phyloP scores from a whole-genome alignment of 2,888 invertebrate species.

The Apantesis nais region DNA sequence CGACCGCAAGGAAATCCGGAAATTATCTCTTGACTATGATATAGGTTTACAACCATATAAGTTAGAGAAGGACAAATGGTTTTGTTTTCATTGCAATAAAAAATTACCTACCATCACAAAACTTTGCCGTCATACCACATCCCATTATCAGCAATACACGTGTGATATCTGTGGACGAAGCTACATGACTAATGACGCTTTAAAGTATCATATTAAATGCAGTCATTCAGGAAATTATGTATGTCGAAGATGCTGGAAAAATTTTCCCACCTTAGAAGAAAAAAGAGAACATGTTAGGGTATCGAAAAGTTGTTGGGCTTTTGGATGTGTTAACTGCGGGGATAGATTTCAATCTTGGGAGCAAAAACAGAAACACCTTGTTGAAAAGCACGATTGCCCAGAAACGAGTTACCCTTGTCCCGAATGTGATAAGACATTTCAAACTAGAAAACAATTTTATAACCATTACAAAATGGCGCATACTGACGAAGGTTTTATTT shows the following conservation, averaged over 20 bases:
- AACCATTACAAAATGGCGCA: slow-evolving; percentile 67
- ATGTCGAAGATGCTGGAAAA: slow-evolving; percentile 73
- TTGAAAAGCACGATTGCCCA: slow-evolving; percentile 58
- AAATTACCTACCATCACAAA: slow-evolving; percentile 67
- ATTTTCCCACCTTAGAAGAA: slow-evolving; percentile 60
- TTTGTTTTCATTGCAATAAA: slow-evolving; percentile 63
- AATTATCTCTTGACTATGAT: slow-evolving; percentile 61
- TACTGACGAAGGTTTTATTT: slow-evolving; percentile 64
- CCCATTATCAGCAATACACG: slow-evolving; percentile 69
- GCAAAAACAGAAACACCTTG: slow-evolving; percentile 65
- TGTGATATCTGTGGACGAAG: slow-evolving; percentile 74
- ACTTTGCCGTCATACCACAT: slow-evolving; percentile 69
- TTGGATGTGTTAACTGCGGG: slow-evolving; percentile 66
- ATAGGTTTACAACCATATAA: slow-evolving; percentile 71
- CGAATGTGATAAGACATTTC: slow-evolving; percentile 63
- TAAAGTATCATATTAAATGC: slow-evolving; percentile 70
- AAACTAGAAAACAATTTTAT: slow-evolving; percentile 65
- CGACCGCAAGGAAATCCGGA: slow-evolving; percentile 41
- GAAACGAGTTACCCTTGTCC: slow-evolving; percentile 64
- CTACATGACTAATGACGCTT: slow-evolving; percentile 66
- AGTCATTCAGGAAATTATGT: slow-evolving; percentile 62
- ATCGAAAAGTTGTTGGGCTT: slow-evolving; percentile 68
- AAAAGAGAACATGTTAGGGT: slow-evolving; percentile 63
- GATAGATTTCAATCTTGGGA: slow-evolving; percentile 76
- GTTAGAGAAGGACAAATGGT: slow-evolving; percentile 65